Percentiles rank a stretch among this genome's conserved stretches.
Evolutionary conservation across 30 jellyfish, hydroid and myxozoan species (phyloP).

Genomic region (Mastigias papua): DNA sequence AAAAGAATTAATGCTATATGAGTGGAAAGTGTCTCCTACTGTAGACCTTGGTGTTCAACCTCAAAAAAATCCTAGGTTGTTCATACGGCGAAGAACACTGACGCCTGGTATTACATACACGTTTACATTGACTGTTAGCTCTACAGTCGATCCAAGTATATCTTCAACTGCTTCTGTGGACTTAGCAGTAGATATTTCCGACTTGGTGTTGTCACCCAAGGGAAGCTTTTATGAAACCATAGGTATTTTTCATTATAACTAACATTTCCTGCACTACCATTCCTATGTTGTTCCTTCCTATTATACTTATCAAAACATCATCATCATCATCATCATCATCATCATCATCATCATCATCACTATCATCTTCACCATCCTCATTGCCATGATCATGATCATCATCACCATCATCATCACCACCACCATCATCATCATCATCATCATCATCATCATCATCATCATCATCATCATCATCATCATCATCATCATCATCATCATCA

Average conservation of each 20-base stretch:
- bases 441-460: too few species aligned
- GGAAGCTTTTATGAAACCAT: slow-evolving; percentile 72
- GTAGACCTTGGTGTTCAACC: slow-evolving; percentile 47
- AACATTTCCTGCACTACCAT: too few species aligned
- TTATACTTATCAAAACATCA: too few species aligned
- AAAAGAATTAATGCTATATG: slow-evolving; percentile 25
- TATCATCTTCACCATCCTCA: too few species aligned
- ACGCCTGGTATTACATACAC: slow-evolving; percentile 66
- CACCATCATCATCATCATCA: too few species aligned
- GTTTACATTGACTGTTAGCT: slow-evolving; percentile 63
- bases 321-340: too few species aligned
- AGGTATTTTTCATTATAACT: slow-evolving; percentile 50
- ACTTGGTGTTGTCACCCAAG: slow-evolving; percentile 51
- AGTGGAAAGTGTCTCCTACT: slow-evolving; percentile 75
- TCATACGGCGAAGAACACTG: slow-evolving; percentile 73
- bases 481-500: too few species aligned
- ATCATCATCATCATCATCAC: too few species aligned
- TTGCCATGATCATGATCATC: too few species aligned
- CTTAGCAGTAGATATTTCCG: slow-evolving; percentile 56
- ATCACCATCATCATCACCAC: too few species aligned
- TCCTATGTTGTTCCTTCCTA: too few species aligned
- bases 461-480: too few species aligned
- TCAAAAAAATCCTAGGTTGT: slow-evolving; percentile 59
- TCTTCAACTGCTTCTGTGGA: slow-evolving; percentile 69
- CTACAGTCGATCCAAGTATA: slow-evolving; percentile 42